A percentile compares a stretch with the other conserved stretches of the same genome.
Evolutionary conservation across 2,888 invertebrate genomes (phyloP).

Genomic region (Agrenia bidenticulata): DNA sequence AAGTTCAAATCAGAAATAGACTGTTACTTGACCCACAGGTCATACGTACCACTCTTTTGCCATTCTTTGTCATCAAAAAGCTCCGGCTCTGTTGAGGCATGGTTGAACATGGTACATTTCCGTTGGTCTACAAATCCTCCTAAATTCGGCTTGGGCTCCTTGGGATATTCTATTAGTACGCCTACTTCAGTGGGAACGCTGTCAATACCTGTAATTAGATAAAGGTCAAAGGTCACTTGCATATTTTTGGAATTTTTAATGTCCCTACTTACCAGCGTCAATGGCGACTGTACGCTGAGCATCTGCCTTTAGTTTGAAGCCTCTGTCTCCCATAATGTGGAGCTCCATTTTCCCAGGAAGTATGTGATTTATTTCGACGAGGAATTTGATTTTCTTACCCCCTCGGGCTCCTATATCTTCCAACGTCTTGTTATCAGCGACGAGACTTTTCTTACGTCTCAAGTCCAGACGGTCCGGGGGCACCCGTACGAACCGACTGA

Average conservation of each 20-base stretch:
- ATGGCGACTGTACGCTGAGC: not conserved
- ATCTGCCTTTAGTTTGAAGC: not conserved
- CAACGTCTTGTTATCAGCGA: conserved; percentile 43
- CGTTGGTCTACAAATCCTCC: conserved; percentile 76
- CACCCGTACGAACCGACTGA: conserved; percentile 41
- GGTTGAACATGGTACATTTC: conserved; percentile 72
- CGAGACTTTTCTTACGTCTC: conserved; percentile 39
- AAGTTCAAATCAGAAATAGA: too few species aligned
- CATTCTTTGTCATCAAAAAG: not conserved
- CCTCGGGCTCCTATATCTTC: conserved; percentile 40
- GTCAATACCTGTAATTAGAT: not conserved
- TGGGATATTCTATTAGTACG: conserved; percentile 64
- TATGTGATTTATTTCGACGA: conserved; percentile 32
- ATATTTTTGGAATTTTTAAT: too few species aligned
- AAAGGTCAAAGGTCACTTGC: too few species aligned
- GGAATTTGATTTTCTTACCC: conserved; percentile 37
- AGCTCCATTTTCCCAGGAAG: not conserved
- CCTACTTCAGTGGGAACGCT: not conserved
- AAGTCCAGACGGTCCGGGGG: conserved; percentile 44
- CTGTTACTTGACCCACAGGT: too few species aligned
- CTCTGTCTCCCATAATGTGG: not conserved
- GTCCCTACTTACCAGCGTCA: too few species aligned
- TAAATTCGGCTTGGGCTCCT: conserved; percentile 71
- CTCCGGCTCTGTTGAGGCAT: conserved; percentile 78
- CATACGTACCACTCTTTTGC: too few species aligned